Evolutionary conservation across 2,113 vertebrate species (phyloP), one percentile per base, ranked within the genome.

Genomic region (Tor tambroides): DNA sequence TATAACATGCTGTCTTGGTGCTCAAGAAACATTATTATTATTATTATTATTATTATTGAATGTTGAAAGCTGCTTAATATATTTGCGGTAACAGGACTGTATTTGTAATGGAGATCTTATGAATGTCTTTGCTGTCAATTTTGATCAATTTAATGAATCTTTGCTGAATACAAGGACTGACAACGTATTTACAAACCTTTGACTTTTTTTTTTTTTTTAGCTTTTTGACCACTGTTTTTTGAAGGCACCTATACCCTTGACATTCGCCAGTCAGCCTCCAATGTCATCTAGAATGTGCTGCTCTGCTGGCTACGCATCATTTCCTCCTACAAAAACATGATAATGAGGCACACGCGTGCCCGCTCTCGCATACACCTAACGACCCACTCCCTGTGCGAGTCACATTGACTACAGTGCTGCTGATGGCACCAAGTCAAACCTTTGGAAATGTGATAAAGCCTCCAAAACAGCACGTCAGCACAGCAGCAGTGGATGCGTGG

Each of bases 241-340:
- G 21, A 75, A 35, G 76, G 41, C 43, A 74, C 87, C 67, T 61
- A 8, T 61, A 88, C 71, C 61, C 21, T n/a, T 78, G 61, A 35
- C 75, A n/a, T 61, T 77, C 17, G 3, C 59, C 61, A 46, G 85
- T 86, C 49, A 59, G 61, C 69, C 43, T 51, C 32, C 81, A 26
- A 83, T 86, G 84, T 88, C 80, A 88, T 88, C 26, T 81, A 41
- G 35, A 81, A 74, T 61, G 71, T 78, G 56, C 76, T 75, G 30
- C 49, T 51, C 28, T 35, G 11, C 38, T 46, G 72, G 32, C 88
- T 74, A 41, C 35, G 41, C 54, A 78, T 65, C 88, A 28, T 86
- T 89, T 86, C 88, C 78, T 74, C 63, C 78, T 38, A 80, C 88
- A 75, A 79, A 86, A 78, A 69, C 75, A 86, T 86, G 54, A 84